Base-by-base conservation (phyloP, 2,888 invertebrate species). In the Plebejus melissa region DNA sequence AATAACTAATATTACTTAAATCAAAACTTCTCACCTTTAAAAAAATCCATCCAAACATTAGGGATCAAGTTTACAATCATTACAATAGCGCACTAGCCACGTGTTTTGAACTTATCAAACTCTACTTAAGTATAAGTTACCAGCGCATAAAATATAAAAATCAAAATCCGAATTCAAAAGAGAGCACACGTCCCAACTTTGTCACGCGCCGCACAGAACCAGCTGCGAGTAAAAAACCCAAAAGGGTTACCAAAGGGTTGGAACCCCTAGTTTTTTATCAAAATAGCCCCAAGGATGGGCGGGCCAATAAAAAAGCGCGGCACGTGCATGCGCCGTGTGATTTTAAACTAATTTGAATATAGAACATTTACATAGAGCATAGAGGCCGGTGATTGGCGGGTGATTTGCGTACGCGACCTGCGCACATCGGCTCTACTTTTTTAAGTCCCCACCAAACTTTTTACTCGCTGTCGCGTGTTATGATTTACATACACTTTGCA, bases 281-380 rank as follows among this genome's bases (percentile, higher is more conserved):
- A 75, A 77, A 74, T 71, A 83, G 84, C 87, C 89, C 89, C 88
- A 81, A 88, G 86, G 86, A 86, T 85, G 87, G 88, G 87, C 88
- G 50, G 50, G 82, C 93, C 93, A 93, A 93, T 93, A 90, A 91
- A 90, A 90, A 89, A 82, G 85, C 80, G 22, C 84, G 86, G 80
- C 86, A 82, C 91, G 93, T 92, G 91, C 93, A 93, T 93, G 93
- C 93, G 93, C 93, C 85, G 82, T 89, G 84, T 86, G 88, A 90
- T 91, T 93, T 93, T 91, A 92, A 93, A 92, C 86, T 90, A 88
- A 92, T 93, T 93, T 93, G 91, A 93, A 93, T 93, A 91, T 87
- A 87, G 83, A 84, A 87, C 83, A 92, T 93, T 93, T 91, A 91
- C 91, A 93, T 92, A 91, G 83, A 80, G 76, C 77, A 78, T 76